Percentiles rank a stretch among this genome's conserved stretches.
phyloP scores from a whole-genome alignment of 2,888 invertebrate species.

The Cheilosia urbana region DNA sequence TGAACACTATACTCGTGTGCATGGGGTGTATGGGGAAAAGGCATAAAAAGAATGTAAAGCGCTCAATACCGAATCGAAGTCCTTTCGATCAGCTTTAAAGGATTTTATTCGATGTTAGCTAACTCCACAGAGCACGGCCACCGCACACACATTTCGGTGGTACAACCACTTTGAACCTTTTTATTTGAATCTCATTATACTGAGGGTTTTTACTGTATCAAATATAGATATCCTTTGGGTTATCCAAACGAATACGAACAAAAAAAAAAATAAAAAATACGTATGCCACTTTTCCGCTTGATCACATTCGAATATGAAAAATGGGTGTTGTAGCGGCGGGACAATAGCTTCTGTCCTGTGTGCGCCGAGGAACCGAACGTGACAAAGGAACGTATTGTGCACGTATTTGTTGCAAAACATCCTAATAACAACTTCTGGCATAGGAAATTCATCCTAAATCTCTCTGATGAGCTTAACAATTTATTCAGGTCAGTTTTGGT shows the following conservation, averaged over 20 bases:
- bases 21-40: conserved; percentile 35
- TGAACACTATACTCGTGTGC: conserved; percentile 15
- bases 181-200: conserved; percentile 75
- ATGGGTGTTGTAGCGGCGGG: conserved; percentile 69
- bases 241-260: conserved; percentile 44
- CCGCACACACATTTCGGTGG: conserved; percentile 59
- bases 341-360: conserved; percentile 52
- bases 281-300: conserved; percentile 74
- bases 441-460: conserved; percentile 65
- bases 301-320: conserved; percentile 75
- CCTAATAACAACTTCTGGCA: conserved; percentile 73
- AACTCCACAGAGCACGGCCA: conserved; percentile 44
- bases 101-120: conserved; percentile 72
- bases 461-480: conserved; percentile 74
- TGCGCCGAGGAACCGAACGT: conserved; percentile 48
- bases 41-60: conserved; percentile 69
- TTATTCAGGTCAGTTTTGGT: conserved; percentile 59
- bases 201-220: conserved; percentile 65
- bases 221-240: conserved; percentile 57
- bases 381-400: conserved; percentile 70
- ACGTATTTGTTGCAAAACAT: conserved; percentile 71
- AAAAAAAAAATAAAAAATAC: too few relatives aligned
- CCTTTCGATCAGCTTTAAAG: conserved; percentile 72
- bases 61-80: conserved; percentile 61
- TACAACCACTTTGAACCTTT: conserved; percentile 73